Conservation (phyloP, 2,888 invertebrate genomes). For the Chloroclysta siterata region DNA sequence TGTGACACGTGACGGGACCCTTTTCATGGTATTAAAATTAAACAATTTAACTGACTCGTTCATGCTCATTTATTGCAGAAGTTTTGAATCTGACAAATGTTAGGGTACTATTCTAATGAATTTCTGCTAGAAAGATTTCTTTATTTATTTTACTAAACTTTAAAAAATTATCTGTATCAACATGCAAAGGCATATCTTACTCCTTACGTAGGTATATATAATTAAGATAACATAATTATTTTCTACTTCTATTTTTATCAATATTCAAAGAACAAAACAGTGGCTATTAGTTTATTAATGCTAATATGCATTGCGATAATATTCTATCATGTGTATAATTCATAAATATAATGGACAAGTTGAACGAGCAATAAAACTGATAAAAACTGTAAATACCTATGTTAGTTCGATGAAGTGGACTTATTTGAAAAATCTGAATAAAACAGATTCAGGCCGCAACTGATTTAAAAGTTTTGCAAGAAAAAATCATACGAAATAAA, state of each 20-base stretch:
- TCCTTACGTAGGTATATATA: neutral
- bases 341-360: conserved; percentile 4
- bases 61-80: neutral
- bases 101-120: too few relatives aligned
- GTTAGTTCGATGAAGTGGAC: neutral
- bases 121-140: too few relatives aligned
- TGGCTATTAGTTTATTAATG: conserved; percentile 20
- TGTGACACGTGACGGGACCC: conserved; percentile 41
- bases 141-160: too few relatives aligned
- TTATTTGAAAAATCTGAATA: neutral
- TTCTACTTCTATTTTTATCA: conserved; percentile 1
- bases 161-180: neutral
- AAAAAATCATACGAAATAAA: too few relatives aligned
- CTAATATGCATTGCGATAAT: conserved; percentile 19
- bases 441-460: too few relatives aligned
- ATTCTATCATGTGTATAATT: conserved; percentile 2
- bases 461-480: too few relatives aligned
- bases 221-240: neutral
- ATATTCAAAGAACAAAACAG: neutral
- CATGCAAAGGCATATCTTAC: too few relatives aligned
- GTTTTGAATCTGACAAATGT: conserved; percentile 1
- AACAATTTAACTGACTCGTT: conserved; percentile 36
- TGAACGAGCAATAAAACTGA: conserved; percentile 14
- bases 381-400: neutral
- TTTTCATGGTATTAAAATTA: conserved; percentile 49